A percentile compares a stretch with the other conserved stretches of the same genome.
Evolutionary conservation across 2,113 vertebrate species (phyloP).

Genomic region (Petaurus breviceps): DNA sequence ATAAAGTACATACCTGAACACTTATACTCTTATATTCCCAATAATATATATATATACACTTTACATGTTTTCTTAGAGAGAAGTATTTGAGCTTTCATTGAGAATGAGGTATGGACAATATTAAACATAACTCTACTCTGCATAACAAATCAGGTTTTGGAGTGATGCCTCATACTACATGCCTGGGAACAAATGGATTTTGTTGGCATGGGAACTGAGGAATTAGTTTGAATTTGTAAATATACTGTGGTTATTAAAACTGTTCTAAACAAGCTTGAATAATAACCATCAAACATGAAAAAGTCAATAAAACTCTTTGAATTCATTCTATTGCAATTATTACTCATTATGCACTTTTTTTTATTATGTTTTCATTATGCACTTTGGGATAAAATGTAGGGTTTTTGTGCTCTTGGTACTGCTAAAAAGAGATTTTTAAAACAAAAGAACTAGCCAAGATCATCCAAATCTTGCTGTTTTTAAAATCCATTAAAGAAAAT

Average conservation of each 20-base stretch:
- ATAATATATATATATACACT: background rate
- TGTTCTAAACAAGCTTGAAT: constrained; percentile 77
- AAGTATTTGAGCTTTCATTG: constrained; percentile 46
- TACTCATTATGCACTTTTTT: no score
- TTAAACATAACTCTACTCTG: constrained; percentile 65
- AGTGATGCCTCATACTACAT: constrained; percentile 78
- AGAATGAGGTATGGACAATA: constrained; percentile 76
- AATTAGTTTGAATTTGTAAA: constrained; percentile 81
- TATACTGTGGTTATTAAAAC: constrained; percentile 83
- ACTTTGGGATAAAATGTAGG: constrained; percentile 76
- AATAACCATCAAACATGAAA: constrained; percentile 82
- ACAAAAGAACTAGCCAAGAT: constrained; percentile 65
- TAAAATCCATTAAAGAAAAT: constrained; percentile 77
- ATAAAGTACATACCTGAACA: constrained; percentile 11
- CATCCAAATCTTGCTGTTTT: constrained; percentile 46
- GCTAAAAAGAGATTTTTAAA: constrained; percentile 72
- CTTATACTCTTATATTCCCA: constrained; percentile 43
- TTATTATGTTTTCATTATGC: constrained; percentile 79
- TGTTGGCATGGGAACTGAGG: constrained; percentile 84
- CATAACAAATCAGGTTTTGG: constrained; percentile 71
- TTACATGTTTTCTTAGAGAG: constrained; percentile 44
- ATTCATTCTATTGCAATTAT: constrained; percentile 81
- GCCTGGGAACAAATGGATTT: constrained; percentile 83
- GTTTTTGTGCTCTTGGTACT: constrained; percentile 74
- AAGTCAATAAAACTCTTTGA: constrained; percentile 81